phyloP scores from a whole-genome alignment of 2,113 vertebrate species.

The Microcebus tavaratra region DNA sequence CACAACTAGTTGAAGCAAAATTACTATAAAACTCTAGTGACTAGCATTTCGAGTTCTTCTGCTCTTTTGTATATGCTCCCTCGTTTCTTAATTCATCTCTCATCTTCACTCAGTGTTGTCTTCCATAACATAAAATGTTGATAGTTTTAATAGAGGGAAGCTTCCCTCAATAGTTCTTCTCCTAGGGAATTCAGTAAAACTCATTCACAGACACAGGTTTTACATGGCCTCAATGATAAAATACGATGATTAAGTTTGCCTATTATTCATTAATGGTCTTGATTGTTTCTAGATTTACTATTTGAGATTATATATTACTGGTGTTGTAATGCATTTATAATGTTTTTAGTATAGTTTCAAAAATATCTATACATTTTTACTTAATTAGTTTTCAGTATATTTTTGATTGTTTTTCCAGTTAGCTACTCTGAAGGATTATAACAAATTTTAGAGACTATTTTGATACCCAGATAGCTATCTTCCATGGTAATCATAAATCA shows the following conservation, averaged over 20 bases:
- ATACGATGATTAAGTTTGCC: background rate
- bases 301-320: background rate
- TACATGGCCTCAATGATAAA: background rate
- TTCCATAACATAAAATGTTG: background rate
- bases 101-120: background rate
- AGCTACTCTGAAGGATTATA: background rate
- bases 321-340: background rate
- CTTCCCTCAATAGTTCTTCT: background rate
- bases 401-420: constrained; percentile 22
- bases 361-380: constrained; percentile 9
- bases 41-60: background rate
- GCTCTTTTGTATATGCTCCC: background rate
- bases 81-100: background rate
- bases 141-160: background rate
- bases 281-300: background rate
- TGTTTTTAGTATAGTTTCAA: constrained; percentile 44
- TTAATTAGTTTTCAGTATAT: background rate
- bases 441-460: constrained; percentile 13
- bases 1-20: background rate
- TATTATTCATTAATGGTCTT: background rate
- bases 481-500: background rate
- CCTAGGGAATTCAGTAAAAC: background rate
- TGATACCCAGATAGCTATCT: background rate
- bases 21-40: background rate
- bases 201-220: background rate